Evolutionary conservation across 2,797 vertebrate genomes (phyloP), one percentile per base, ranked within the genome.

Genomic region (Catharus ustulatus): DNA sequence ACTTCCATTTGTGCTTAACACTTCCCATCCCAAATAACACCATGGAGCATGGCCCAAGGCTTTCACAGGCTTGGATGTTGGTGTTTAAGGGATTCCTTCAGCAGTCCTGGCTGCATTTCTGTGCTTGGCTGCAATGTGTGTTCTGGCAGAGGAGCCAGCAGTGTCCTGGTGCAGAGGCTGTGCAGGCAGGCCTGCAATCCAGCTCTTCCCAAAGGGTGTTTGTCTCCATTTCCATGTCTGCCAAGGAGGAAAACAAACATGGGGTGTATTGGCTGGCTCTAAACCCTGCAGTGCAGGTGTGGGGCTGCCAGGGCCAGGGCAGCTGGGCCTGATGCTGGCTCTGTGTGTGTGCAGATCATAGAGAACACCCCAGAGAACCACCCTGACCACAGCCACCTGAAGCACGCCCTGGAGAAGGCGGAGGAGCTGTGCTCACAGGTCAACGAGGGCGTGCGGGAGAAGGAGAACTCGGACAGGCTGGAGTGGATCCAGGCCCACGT

Each of bases 391-490:
- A 99, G 99, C 93, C 99, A 99, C 93, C 94, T 99, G 98, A 98
- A 98, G 73, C 98, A 99, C 9, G 99, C 99, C 24, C 98, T 99
- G 97, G 99, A 99, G 96, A 99, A 99, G 94, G 99, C 99, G 0
- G 99, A 99, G 96, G 99, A 99, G 96, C 98, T 99, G 36, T 99
- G 99, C 89, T 99, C 99, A 7, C 95, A 99, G 97, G 99, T 99
- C 90, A 99, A 99, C 12, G 99, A 99, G 96, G 99, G 99, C 1
- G 99, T 99, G 72, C 97, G 99, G 4, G 99, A 99, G 97, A 99
- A 99, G 97, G 99, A 99, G 92, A 99, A 99, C 98, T 99, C 99
- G 0, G 99, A 99, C 95, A 98, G 99, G 51, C 98, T 99, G 94
- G 99, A 99, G 98, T 99, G 99, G 99, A 99, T 99, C 92, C 99